Base-by-base conservation (phyloP, 2,113 vertebrate genomes). In the Prietella phreatophila region DNA sequence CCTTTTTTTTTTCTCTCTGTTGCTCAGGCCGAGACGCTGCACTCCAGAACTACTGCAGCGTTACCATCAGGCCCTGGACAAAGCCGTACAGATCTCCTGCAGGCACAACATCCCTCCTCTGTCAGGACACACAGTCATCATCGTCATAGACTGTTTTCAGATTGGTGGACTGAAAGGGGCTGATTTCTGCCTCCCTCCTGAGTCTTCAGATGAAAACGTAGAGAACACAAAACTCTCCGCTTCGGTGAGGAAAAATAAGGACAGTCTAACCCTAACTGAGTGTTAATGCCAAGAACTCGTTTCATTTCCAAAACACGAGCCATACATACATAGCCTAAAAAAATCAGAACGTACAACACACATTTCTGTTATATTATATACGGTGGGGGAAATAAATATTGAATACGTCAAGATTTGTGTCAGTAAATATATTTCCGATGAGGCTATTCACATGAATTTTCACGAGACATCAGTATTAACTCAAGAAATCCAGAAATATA, bases 31-130 rank as follows among this genome's bases (percentile, higher is more conserved):
- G 61, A 85, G 63, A 53, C 65, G 6, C 0, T 95, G 71, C 88
- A 92, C 91, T 0, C 0, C 55, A 0, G 91, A 80, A 7, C 90
- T 96, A 78, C 85, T 98, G 93, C 92, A 92, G 13, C 93, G 92
- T 10, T 98, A 98, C 84, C 87, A 93, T 5, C 84, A 92, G 78
- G 96, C 97, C 69, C 91, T 98, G 92, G 97, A 98, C 85, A 93
- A 87, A 0, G 95, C 97, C 0, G 86, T 97, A n/a, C 93, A 94
- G 92, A 89, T 97, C 87, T 96, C 97, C 1, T 96, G 96, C 83
- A 93, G 90, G 3, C 93, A 96, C 90, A 98, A 96, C 42, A 90
- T 98, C 47, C 95, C 97, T 0, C 97, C 95, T 0, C 93, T 98
- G 1, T 95, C 97, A 0, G 97, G 97, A 61, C 93, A 94, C 55